Evolutionary conservation across 2,113 vertebrate species (phyloP), one percentile per base, ranked within the genome.

Genomic region (Struthio camelus): DNA sequence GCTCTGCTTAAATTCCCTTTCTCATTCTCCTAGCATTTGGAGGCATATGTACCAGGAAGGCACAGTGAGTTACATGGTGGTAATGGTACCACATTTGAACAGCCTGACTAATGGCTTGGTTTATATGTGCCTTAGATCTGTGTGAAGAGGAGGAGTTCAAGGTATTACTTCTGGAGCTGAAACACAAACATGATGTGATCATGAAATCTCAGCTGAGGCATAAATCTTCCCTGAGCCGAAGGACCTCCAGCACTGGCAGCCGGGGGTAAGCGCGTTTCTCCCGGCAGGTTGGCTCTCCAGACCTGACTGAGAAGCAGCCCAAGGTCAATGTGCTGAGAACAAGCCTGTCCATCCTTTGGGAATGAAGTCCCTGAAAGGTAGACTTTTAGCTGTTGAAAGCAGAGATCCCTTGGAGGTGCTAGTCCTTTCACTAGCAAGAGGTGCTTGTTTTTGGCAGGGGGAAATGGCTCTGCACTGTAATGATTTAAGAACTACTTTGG

Each of bases 171-270:
- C 96, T 99, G 97, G 99, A 99, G 93, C 97, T 99, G 78, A 99
- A 99, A 96, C 99, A 99, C 97, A 99, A 99, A 83, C 99, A 99
- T 0, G 99, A 99, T 24, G 99, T 98, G 64, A 99, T 99, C 97
- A 99, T 99, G 99, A 99, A 99, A 97, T 99, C 99, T 5, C 99
- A 99, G 97, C 98, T 99, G 98, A 99, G 99, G 96, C 99, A 99
- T 96, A 99, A 99, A 96, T 99, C 99, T 5, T 99, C 99, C 16
- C 97, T 99, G 97, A 99, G 99, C 85, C 97, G 99, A 80, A 98
- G 99, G 80, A 99, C 99, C 0, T 99, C 99, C 93, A 99, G 99
- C 22, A 98, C 99, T 0, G 99, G 99, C 93, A 99, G 99, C 82
- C 98, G 99, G 42, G 99, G 99, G 99, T 99, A 89, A 98, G 99